A percentile compares a stretch with the other conserved stretches of the same genome.
These are phyloP conservation scores for Pteropus alecto DNA, from an alignment of 2,113 vertebrate genomes.

Conservation along the genomic window DNA sequence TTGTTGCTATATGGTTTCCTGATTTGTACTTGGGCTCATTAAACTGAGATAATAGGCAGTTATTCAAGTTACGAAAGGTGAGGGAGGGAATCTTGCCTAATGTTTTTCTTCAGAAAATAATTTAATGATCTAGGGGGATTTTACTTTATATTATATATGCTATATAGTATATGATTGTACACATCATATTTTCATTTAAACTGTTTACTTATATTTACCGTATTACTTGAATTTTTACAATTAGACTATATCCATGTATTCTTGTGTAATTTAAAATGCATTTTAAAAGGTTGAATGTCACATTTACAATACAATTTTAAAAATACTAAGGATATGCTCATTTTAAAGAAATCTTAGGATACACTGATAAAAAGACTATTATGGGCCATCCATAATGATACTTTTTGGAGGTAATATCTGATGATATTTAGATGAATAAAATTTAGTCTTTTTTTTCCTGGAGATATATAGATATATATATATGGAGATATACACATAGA, in stretches of 20 bases:
- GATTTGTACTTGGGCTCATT: not conserved
- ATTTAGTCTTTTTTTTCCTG: not conserved
- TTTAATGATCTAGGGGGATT: not conserved
- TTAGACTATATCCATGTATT: not conserved
- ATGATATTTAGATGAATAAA: not conserved
- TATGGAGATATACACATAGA: not conserved
- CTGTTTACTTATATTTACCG: not conserved
- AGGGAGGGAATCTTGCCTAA: not conserved
- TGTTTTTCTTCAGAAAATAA: not conserved
- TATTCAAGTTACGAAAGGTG: not conserved
- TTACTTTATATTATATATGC: not conserved
- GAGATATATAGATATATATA: not conserved
- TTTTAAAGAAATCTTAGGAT: not conserved
- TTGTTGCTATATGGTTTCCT: not conserved
- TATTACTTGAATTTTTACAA: not conserved
- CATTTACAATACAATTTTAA: not conserved
- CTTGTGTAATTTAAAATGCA: not conserved
- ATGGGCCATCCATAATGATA: not conserved
- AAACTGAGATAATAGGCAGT: not conserved
- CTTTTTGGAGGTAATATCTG: not conserved
- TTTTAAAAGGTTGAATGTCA: not conserved
- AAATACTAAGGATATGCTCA: not conserved
- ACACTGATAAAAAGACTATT: not conserved
- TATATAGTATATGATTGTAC: too few relatives aligned
- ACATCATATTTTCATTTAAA: not conserved